These are phyloP conservation scores for Dione juno DNA, from an alignment of 2,888 invertebrate genomes.

Conservation along the genomic window DNA sequence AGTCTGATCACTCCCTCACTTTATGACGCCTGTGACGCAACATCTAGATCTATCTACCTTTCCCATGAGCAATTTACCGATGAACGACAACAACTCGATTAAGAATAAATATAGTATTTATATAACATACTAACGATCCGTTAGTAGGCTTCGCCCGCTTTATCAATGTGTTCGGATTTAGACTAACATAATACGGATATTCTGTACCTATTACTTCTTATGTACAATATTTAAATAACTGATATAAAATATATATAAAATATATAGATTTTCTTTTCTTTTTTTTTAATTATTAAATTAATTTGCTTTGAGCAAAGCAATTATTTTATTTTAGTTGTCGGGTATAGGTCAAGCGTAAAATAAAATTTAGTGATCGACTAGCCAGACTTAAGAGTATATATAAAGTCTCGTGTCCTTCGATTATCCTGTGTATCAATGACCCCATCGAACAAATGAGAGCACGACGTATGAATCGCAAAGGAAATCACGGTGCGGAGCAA, in stretches of 20 bases:
- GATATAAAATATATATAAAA: too few relatives aligned
- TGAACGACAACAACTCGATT: neutral
- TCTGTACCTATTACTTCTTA: too few relatives aligned
- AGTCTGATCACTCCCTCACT: conserved; percentile 15
- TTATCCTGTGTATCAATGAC: conserved; percentile 41
- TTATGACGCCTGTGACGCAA: conserved; percentile 13
- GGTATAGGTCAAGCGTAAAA: neutral
- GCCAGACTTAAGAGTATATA: neutral
- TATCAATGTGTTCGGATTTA: too few relatives aligned
- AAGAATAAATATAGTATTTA: neutral
- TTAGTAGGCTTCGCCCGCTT: too few relatives aligned
- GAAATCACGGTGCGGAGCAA: conserved; percentile 62
- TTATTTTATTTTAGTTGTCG: too few relatives aligned
- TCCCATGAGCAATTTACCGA: conserved; percentile 18
- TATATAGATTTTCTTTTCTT: too few relatives aligned
- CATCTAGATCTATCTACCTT: conserved; percentile 19
- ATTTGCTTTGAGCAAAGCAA: too few relatives aligned
- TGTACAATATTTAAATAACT: too few relatives aligned
- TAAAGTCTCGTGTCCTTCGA: conserved; percentile 29
- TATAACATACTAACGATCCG: too few relatives aligned
- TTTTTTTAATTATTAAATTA: too few relatives aligned
- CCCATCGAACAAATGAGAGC: conserved; percentile 41
- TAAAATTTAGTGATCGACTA: neutral
- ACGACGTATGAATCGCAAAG: conserved; percentile 45
- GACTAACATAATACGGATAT: too few relatives aligned